Conservation (phyloP, 2,113 vertebrate genomes). For the Ailuropoda melanoleuca region DNA sequence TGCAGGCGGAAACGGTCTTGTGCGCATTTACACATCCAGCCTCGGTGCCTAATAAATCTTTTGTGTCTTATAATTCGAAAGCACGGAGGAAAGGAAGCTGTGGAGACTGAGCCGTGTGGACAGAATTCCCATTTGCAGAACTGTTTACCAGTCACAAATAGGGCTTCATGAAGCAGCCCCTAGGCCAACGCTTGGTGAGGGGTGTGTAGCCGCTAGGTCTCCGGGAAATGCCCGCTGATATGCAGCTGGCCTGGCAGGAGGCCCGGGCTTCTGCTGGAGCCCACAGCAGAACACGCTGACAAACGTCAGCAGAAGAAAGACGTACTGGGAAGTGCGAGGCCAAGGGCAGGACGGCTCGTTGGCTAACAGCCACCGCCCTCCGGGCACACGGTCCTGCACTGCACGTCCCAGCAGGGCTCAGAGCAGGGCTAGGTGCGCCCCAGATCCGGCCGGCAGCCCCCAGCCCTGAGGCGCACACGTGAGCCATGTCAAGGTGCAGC, state of each 20-base stretch:
- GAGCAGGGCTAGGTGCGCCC: rapidly evolving
- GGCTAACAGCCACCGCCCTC: not conserved
- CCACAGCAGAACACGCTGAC: too few relatives aligned
- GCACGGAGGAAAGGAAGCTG: not conserved
- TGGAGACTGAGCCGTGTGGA: not conserved
- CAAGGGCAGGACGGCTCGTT: not conserved
- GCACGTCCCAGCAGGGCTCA: rapidly evolving
- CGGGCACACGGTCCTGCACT: too few relatives aligned
- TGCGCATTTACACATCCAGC: not conserved
- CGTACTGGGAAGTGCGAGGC: too few relatives aligned
- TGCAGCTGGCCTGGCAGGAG: not conserved
- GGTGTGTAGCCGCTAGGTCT: too few relatives aligned
- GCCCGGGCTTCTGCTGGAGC: not conserved
- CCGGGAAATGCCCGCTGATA: rapidly evolving
- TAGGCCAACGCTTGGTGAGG: not conserved
- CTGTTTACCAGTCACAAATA: rapidly evolving
- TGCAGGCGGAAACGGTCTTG: not conserved
- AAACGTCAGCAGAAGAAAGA: not conserved
- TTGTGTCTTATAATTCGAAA: too few relatives aligned
- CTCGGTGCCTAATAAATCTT: rapidly evolving
- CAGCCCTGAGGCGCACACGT: not conserved
- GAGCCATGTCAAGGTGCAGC: rapidly evolving
- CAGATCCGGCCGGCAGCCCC: not conserved
- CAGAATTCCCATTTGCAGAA: not conserved
- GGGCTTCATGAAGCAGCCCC: not conserved